Conservation (phyloP, 1,140 invertebrate species). For the Diorhabda sublineata region DNA sequence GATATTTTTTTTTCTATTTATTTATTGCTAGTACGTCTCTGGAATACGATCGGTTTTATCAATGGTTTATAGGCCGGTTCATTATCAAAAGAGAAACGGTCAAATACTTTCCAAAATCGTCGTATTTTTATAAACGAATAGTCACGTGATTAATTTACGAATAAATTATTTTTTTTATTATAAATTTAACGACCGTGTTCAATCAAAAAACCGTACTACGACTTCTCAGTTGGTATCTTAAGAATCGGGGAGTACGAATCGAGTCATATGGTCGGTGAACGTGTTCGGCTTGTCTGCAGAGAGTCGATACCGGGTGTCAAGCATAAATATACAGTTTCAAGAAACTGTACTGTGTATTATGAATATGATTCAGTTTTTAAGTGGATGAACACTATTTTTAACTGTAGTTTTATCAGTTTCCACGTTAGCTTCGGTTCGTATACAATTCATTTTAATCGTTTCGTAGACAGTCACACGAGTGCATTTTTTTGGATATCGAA, state of each 20-base stretch:
- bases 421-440: conserved; percentile 9
- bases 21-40: too few species aligned
- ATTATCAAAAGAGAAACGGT: too few species aligned
- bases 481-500: background rate
- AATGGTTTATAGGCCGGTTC: too few species aligned
- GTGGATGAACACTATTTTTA: conserved; percentile 11
- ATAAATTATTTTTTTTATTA: too few species aligned
- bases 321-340: conserved; percentile 12
- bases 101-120: too few species aligned
- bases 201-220: background rate
- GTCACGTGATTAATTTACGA: too few species aligned
- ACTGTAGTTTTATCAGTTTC: conserved; percentile 14
- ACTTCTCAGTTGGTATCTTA: background rate
- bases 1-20: too few species aligned
- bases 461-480: background rate
- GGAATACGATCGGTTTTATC: too few species aligned
- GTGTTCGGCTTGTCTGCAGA: conserved; percentile 2
- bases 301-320: conserved; percentile 4
- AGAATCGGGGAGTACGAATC: background rate
- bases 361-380: conserved; percentile 11
- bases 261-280: conserved; percentile 11
- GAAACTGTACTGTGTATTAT: conserved; percentile 6
- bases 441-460: background rate
- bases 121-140: too few species aligned
- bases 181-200: too few species aligned